Base-by-base conservation (phyloP, 2,797 vertebrate species). In the Fratercula arctica region DNA sequence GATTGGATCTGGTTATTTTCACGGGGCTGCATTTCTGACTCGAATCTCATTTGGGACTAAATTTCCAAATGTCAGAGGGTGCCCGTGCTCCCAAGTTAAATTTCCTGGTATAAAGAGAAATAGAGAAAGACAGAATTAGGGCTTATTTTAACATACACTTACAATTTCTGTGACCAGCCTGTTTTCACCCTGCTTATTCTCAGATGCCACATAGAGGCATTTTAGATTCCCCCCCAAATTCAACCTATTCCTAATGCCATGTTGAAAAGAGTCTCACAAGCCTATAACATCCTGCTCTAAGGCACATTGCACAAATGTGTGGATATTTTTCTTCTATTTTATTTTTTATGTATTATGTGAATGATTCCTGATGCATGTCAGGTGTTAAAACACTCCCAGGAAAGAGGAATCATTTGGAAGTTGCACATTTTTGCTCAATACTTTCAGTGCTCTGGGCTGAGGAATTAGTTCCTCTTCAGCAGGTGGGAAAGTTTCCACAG, bases 381-480 rank as follows among this genome's bases (percentile, higher is more conserved):
- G 68, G 81, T 93, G 87, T 85, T 95, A 83, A 61, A 95, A 94
- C 70, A 45, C 51, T 88, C 39, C 31, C 29, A 88, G 25, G 39
- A 92, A 77, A 83, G 14, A 81, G 41, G 68, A 93, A 85, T 28
- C 26, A 16, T 75, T 82, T 56, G 39, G 43, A 93, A 89, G 37
- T 63, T 2, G 4, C 56, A 26, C 7, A 16, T 73, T 91, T 86
- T 91, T 81, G 33, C 39, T 92, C 51, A 73, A 3, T 89, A 23
- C 45, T 50, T 91, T 79, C 35, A 45, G 6, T 85, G 68, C 35
- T 77, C 41, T 61, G 74, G 17, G 77, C 64, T 72, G 60, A 35
- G 64, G 56, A 91, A 92, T 88, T 84, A 90, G 70, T 96, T 95
- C 50, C 33, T 87, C 51, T 75, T 91, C 84, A 87, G 69, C 61